These are phyloP conservation scores for Corythaeola cristata DNA, from an alignment of 2,113 vertebrate species.

Conservation along the genomic window DNA sequence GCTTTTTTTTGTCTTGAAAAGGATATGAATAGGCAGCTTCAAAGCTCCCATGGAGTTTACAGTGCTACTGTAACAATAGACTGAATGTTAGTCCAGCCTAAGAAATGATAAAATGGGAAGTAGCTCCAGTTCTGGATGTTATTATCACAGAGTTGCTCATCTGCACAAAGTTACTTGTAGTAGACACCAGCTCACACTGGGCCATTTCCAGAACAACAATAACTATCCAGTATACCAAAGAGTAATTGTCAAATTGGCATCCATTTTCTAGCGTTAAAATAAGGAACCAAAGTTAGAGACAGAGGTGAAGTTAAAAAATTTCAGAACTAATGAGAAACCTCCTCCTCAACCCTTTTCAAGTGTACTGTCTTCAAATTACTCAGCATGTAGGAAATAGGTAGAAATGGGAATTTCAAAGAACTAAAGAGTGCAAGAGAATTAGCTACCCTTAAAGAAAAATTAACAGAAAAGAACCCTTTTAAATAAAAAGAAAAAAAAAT, in stretches of 20 bases:
- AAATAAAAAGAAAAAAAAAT: neutral
- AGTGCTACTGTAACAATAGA: neutral
- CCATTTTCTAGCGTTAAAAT: neutral
- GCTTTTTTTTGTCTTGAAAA: neutral
- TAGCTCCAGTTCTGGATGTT: neutral
- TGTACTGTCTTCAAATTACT: neutral
- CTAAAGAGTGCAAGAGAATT: neutral
- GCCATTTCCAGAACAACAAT: neutral
- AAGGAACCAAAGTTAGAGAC: neutral
- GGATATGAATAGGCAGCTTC: neutral
- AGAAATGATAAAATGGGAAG: neutral
- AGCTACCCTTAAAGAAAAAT: neutral
- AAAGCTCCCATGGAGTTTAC: neutral
- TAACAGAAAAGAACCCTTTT: neutral
- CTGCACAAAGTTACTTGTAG: neutral
- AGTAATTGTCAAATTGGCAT: neutral
- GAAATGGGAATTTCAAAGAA: neutral
- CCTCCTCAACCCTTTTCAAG: neutral
- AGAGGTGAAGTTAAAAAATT: neutral
- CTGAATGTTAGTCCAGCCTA: neutral
- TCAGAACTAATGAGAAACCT: neutral
- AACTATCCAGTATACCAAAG: neutral
- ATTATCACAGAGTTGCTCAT: neutral
- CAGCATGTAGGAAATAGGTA: neutral
- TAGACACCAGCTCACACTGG: neutral